These are phyloP conservation scores for Cylindroiulus punctatus DNA, from an alignment of 2,888 invertebrate species.

Conservation along the genomic window DNA sequence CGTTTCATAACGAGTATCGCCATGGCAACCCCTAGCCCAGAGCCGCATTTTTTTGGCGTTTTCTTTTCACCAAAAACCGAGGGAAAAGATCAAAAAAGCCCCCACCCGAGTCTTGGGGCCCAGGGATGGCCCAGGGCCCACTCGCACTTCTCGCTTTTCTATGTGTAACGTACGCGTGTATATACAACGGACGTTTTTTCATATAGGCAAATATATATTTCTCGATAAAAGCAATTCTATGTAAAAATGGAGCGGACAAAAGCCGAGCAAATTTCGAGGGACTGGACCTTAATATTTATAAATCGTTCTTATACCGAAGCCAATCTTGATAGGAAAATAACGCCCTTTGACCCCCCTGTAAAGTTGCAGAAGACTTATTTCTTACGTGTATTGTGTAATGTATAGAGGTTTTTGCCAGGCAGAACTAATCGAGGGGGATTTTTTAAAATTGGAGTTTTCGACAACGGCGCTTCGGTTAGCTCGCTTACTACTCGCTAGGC, in stretches of 20 bases:
- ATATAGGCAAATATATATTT: slow-evolving; percentile 47
- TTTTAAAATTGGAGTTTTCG: neutral
- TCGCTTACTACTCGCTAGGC: slow-evolving; percentile 39
- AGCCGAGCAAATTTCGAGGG: neutral
- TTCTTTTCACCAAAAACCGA: neutral
- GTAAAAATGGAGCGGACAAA: neutral
- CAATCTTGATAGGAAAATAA: neutral
- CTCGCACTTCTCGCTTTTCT: slow-evolving; percentile 7
- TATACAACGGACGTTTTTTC: slow-evolving; percentile 47
- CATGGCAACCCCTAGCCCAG: neutral
- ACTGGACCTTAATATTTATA: neutral
- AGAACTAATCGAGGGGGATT: slow-evolving; percentile 16
- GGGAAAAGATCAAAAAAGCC: neutral
- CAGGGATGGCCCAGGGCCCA: neutral
- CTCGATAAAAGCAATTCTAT: slow-evolving; percentile 30
- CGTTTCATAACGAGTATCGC: slow-evolving; percentile 44
- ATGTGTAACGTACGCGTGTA: slow-evolving; percentile 47
- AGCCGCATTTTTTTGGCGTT: neutral
- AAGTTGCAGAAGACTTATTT: neutral
- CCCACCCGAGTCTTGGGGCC: neutral
- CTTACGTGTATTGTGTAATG: slow-evolving; percentile 24
- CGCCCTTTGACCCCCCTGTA: neutral
- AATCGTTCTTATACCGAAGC: slow-evolving; percentile 20
- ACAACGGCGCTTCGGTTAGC: slow-evolving; percentile 33
- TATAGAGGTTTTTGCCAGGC: slow-evolving; percentile 25